These are phyloP conservation scores for Agapornis roseicollis DNA, from an alignment of 2,113 vertebrate species.

Conservation along the genomic window DNA sequence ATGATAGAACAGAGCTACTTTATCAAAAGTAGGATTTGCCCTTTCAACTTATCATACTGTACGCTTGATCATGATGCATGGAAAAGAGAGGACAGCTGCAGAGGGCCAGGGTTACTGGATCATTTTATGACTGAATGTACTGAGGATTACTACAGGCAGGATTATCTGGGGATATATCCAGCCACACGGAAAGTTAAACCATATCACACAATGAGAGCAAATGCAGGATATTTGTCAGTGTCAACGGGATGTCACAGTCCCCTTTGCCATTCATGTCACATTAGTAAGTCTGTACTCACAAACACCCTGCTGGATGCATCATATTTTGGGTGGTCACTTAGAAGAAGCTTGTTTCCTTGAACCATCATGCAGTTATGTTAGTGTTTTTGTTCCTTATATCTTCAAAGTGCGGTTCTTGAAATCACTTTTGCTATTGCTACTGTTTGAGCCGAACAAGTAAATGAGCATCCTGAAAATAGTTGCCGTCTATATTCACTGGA, in stretches of 20 bases:
- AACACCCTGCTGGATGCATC: not conserved
- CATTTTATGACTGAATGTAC: not conserved
- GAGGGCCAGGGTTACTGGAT: not conserved
- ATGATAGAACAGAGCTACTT: not conserved
- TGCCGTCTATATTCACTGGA: not conserved
- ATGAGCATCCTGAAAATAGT: not conserved
- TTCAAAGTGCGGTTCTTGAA: not conserved
- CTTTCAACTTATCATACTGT: not conserved
- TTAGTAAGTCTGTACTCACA: not conserved
- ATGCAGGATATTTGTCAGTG: not conserved
- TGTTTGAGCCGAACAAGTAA: not conserved
- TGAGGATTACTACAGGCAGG: not conserved
- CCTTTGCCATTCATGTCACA: not conserved
- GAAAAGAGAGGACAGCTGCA: not conserved
- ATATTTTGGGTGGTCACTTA: not conserved
- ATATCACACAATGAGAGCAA: not conserved
- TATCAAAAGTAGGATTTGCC: not conserved
- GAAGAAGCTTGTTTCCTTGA: not conserved
- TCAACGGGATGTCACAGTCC: not conserved
- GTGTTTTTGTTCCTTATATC: not conserved
- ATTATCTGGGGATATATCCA: not conserved
- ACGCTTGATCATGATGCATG: not conserved
- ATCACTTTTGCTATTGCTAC: not conserved
- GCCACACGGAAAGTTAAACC: not conserved
- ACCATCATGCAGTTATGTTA: not conserved